phyloP scores from a whole-genome alignment of 2,797 vertebrate species.

The Mionectes olivaceus region DNA sequence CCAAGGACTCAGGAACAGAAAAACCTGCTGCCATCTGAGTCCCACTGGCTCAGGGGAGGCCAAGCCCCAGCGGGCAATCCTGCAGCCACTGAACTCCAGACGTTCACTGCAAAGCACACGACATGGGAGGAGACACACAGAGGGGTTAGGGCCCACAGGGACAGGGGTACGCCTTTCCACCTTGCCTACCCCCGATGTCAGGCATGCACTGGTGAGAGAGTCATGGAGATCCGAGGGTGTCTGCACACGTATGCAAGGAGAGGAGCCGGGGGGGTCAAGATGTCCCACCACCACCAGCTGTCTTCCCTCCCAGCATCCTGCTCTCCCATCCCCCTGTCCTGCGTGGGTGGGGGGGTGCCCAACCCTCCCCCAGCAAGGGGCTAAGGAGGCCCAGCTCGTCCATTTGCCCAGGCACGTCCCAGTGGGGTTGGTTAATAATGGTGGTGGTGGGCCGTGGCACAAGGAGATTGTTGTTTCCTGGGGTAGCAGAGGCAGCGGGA shows the following conservation, averaged over 20 bases:
- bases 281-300: background rate
- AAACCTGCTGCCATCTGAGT: background rate
- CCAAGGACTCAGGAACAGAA: background rate
- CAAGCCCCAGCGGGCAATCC: background rate
- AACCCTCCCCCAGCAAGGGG: background rate
- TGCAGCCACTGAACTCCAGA: conserved; percentile 49
- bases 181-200: conserved; percentile 19
- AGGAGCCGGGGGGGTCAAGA: background rate
- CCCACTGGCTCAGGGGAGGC: background rate
- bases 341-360: background rate
- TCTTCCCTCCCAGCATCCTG: background rate
- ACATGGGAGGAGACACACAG: conserved; percentile 39
- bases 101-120: conserved; percentile 44
- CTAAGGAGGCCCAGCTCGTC: conserved; percentile 35
- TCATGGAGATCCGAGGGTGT: background rate
- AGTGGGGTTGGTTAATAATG: background rate
- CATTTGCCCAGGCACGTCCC: conserved; percentile 57
- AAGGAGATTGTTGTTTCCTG: conserved; percentile 32
- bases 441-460: conserved; percentile 54
- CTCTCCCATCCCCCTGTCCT: background rate
- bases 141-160: conserved; percentile 35
- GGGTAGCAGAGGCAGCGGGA: conserved; percentile 16
- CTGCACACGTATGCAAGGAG: background rate
- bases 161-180: conserved; percentile 47
- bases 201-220: conserved; percentile 67